Conservation (phyloP, 2,113 vertebrate species). For the Vulpes lagopus region DNA sequence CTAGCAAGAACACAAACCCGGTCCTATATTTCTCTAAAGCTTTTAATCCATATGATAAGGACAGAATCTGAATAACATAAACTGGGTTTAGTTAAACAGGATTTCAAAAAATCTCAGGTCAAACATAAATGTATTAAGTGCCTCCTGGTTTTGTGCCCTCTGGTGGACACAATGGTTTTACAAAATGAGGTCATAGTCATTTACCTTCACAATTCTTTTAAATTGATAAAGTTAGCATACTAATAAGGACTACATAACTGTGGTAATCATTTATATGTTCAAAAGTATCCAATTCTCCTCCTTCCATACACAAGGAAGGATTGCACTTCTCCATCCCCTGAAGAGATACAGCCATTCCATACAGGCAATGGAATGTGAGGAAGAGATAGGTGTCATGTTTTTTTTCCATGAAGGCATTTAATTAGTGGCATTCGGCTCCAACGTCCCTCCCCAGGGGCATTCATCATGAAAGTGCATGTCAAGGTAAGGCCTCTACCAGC, state of each 20-base stretch:
- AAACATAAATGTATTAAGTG: not conserved
- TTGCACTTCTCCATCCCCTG: not conserved
- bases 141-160: not conserved
- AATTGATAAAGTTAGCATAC: not conserved
- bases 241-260: not conserved
- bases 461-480: not conserved
- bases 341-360: not conserved
- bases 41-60: not conserved
- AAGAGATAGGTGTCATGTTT: not conserved
- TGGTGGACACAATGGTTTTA: conserved; percentile 17
- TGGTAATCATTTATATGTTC: not conserved
- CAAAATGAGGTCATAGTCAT: not conserved
- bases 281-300: not conserved
- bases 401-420: not conserved
- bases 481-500: not conserved
- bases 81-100: not conserved
- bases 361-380: not conserved
- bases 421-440: not conserved
- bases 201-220: not conserved
- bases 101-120: conserved; percentile 19
- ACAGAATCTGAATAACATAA: not conserved
- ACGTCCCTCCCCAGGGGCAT: not conserved
- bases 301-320: not conserved
- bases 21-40: not conserved
- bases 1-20: not conserved